Evolutionary conservation across 30 jellyfish, hydroid and myxozoan species (phyloP), one percentile per base, ranked within the genome.

Genomic region (Hydractinia symbiolongicarpus): DNA sequence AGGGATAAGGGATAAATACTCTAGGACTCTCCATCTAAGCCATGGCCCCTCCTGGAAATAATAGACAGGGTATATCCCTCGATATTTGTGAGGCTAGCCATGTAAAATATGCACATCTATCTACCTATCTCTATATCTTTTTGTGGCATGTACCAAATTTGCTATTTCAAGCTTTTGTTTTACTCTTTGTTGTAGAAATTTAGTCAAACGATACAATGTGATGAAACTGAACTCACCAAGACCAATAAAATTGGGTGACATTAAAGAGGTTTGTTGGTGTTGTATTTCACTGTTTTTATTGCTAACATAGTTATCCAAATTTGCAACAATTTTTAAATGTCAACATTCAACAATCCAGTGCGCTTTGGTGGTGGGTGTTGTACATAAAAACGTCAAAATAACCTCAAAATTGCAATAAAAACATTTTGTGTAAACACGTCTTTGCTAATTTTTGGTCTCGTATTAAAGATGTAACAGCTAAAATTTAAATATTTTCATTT

Each of bases 201-300:
- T 90, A 7, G 97, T 90, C 57, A 90, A 90, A 76, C 68, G 67
- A 70, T 90, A 90, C 86, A 85, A 81, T 82, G 95, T 85, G 30
- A 90, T 90, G 97, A 90, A 90, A 81, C 74, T 90, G 60, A 81
- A 82, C 61, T 53, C 94, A 5, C 95, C 97, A 71, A 90, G 95
- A 70, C 97, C 97, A 8, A 56, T 82, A 14, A 86, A 90, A 17
- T 72, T 90, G 52, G 88, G 79, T 55, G 90, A 82, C 5, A 64
- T 90, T 17, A 55, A 86, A 57, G 95, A 86, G 72, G 97, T 90
- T 52, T n/a, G 74, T 64, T 64, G 2, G 19, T 64, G 17, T 13
- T 7, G 30, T 14, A 10, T 14, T 68, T 68, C 78, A 10, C 78
- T 68, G 30, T 15, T 11, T 11, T 13, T 58, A 58, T n/a, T n/a